Evolutionary conservation across 2,797 vertebrate genomes (phyloP).

Genomic region (Gouania willdenowi): DNA sequence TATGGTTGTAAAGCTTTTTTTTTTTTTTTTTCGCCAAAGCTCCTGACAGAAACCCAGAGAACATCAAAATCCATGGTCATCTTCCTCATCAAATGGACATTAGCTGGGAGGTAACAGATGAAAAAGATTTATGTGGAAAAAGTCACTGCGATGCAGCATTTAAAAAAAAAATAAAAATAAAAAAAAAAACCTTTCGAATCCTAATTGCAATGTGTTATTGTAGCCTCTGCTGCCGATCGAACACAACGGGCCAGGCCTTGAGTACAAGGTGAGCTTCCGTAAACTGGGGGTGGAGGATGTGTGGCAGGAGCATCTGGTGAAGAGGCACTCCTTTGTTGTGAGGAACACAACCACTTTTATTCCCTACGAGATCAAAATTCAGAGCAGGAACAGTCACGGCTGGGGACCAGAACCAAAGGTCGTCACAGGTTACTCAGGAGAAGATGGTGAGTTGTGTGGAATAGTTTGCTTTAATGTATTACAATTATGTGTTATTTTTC

Average conservation of each 20-base stretch:
- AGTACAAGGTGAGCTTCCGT: slow-evolving; percentile 91
- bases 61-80: slow-evolving; percentile 83
- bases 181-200: background rate
- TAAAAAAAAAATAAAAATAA: background rate
- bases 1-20: no score
- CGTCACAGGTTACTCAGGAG: slow-evolving; percentile 87
- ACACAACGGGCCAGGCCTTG: slow-evolving; percentile 87
- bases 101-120: slow-evolving; percentile 89
- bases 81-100: slow-evolving; percentile 91
- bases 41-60: slow-evolving; percentile 89
- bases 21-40: no score
- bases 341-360: slow-evolving; percentile 85
- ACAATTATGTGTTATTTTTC: background rate
- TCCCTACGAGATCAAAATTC: slow-evolving; percentile 90
- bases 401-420: slow-evolving; percentile 84
- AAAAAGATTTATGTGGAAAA: slow-evolving; percentile 58
- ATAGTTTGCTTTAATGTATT: background rate
- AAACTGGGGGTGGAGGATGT: slow-evolving; percentile 68
- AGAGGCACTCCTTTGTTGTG: slow-evolving; percentile 79
- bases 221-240: slow-evolving; percentile 84
- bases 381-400: slow-evolving; percentile 84
- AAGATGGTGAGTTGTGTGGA: slow-evolving; percentile 83
- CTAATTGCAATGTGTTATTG: slow-evolving; percentile 11
- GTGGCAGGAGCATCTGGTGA: slow-evolving; percentile 84
- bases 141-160: no score